A percentile compares a stretch with the other conserved stretches of the same genome.
These are phyloP conservation scores for Gymnarchus niloticus DNA, from an alignment of 2,113 vertebrate genomes.

Conservation along the genomic window DNA sequence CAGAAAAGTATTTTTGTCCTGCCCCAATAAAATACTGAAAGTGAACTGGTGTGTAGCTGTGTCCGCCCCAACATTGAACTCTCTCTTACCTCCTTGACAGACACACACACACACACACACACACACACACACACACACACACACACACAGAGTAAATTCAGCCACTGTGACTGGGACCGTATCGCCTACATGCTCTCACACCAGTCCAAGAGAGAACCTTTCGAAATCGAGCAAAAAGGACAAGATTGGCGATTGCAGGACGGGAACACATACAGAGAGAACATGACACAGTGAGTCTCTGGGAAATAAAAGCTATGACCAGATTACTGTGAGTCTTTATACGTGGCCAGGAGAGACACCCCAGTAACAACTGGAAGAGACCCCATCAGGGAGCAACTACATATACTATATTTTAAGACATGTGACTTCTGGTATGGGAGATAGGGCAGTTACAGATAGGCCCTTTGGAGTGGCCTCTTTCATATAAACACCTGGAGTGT, in stretches of 20 bases:
- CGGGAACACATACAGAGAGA: background rate
- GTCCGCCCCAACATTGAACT: too few species aligned
- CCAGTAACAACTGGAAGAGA: background rate
- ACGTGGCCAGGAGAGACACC: background rate
- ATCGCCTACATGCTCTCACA: background rate
- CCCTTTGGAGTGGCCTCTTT: background rate
- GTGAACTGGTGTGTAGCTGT: too few species aligned
- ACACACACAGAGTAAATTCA: conserved; percentile 1
- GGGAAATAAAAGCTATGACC: background rate
- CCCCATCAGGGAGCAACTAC: background rate
- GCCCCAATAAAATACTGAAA: too few species aligned
- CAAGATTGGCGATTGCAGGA: background rate
- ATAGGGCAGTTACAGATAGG: background rate
- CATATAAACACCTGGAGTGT: background rate
- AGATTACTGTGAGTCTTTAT: too few species aligned
- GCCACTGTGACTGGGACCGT: background rate
- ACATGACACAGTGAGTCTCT: background rate
- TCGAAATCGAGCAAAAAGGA: background rate
- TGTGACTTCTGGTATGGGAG: background rate
- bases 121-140: conserved; percentile 19
- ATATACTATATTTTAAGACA: background rate
- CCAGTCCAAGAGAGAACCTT: background rate
- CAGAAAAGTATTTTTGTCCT: too few species aligned
- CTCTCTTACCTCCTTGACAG: too few species aligned
- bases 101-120: background rate